Conservation (phyloP, 2,797 vertebrate genomes). For the Sebastiscus albofasciatus region DNA sequence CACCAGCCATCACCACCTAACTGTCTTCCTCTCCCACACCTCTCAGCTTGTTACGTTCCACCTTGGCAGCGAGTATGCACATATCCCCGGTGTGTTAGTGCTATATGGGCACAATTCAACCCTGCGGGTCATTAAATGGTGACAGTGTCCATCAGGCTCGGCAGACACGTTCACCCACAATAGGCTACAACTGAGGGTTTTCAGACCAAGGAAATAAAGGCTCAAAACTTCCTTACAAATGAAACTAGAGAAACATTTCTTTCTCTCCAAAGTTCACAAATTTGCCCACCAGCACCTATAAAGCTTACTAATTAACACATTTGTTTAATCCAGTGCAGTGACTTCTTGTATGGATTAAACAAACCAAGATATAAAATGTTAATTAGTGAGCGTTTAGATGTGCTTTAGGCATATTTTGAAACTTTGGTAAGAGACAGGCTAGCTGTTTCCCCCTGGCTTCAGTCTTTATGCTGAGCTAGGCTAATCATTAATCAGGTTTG, state of each 20-base stretch:
- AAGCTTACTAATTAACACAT: background rate
- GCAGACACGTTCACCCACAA: background rate
- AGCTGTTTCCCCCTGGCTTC: background rate
- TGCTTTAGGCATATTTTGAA: background rate
- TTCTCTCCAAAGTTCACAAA: background rate
- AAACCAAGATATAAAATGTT: background rate
- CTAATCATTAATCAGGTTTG: background rate
- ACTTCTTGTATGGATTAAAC: background rate
- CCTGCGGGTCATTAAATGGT: slow-evolving; percentile 24
- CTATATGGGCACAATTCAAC: slow-evolving; percentile 11
- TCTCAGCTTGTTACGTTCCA: slow-evolving; percentile 25
- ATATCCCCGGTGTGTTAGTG: slow-evolving; percentile 1
- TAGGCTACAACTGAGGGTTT: background rate
- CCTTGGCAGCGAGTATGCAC: slow-evolving; percentile 29
- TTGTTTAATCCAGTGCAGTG: background rate
- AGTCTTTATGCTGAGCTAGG: background rate
- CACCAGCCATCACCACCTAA: slow-evolving; percentile 15
- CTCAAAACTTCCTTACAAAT: background rate
- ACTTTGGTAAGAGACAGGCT: background rate
- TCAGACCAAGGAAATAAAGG: background rate
- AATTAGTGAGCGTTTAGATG: background rate
- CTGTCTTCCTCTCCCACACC: slow-evolving; percentile 29
- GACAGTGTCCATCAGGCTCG: background rate
- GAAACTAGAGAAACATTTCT: no score
- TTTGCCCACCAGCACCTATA: background rate